Evolutionary conservation across 2,113 vertebrate genomes (phyloP).

Genomic region (Albula goreensis): DNA sequence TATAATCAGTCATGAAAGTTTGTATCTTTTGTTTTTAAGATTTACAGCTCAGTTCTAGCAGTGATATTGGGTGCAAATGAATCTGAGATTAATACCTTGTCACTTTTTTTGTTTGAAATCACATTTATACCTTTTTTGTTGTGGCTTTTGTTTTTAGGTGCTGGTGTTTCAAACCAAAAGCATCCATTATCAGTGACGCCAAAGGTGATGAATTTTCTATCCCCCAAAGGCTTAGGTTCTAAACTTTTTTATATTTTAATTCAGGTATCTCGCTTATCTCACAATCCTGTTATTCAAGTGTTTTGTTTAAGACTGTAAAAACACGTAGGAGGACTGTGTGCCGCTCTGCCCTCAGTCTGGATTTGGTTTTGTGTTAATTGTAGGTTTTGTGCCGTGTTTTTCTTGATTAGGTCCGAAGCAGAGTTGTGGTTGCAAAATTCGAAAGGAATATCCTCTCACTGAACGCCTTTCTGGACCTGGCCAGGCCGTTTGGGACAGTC

Average conservation of each 20-base stretch:
- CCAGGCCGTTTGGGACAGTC: conserved; percentile 63
- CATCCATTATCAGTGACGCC: conserved; percentile 17
- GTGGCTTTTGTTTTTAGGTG: conserved; percentile 13
- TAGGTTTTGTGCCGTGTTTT: neutral
- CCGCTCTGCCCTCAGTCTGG: neutral
- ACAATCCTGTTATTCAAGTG: too few relatives aligned
- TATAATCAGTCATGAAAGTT: neutral
- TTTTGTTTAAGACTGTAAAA: neutral
- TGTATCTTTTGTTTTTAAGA: neutral
- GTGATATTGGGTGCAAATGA: neutral
- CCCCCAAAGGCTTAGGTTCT: neutral
- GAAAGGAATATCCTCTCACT: conserved; percentile 59
- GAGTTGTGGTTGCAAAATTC: conserved; percentile 72
- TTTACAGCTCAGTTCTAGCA: neutral
- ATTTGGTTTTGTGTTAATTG: neutral
- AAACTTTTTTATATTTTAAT: neutral
- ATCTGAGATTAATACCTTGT: neutral
- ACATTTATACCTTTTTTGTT: neutral
- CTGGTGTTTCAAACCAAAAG: neutral
- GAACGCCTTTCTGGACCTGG: conserved; percentile 63
- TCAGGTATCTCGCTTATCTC: neutral
- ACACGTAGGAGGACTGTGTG: neutral
- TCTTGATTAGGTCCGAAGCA: conserved; percentile 55
- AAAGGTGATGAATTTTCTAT: conserved; percentile 13
- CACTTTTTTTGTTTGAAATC: neutral